Evolutionary conservation across 2,888 invertebrate genomes (phyloP).

Genomic region (Drosophila niveifrons): DNA sequence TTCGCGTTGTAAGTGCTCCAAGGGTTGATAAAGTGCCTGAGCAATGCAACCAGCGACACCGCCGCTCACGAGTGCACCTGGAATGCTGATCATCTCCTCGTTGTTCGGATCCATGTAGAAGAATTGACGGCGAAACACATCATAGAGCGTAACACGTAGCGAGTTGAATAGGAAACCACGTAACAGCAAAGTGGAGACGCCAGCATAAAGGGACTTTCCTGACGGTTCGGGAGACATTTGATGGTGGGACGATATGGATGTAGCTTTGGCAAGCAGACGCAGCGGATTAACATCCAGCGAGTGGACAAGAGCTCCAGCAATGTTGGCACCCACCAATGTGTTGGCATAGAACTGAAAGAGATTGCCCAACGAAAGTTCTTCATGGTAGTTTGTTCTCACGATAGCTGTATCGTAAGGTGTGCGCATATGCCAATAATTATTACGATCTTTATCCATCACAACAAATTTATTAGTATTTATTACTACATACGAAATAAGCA

Average conservation of each 20-base stretch:
- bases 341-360: slow-evolving; percentile 49
- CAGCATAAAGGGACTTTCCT: slow-evolving; percentile 37
- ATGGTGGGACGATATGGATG: neutral
- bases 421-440: slow-evolving; percentile 40
- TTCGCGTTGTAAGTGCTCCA: slow-evolving; percentile 60
- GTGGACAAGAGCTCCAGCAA: slow-evolving; percentile 54
- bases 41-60: slow-evolving; percentile 53
- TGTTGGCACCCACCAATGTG: slow-evolving; percentile 56
- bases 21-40: slow-evolving; percentile 59
- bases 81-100: slow-evolving; percentile 22
- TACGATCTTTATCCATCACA: slow-evolving; percentile 40
- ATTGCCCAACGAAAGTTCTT: slow-evolving; percentile 24
- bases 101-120: slow-evolving; percentile 17
- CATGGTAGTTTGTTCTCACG: neutral
- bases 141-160: slow-evolving; percentile 58
- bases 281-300: slow-evolving; percentile 43
- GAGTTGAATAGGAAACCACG: slow-evolving; percentile 65
- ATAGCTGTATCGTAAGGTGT: neutral
- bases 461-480: neutral
- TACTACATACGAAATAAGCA: neutral
- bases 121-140: slow-evolving; percentile 48
- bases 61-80: slow-evolving; percentile 48
- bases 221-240: neutral
- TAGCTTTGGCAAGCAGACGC: slow-evolving; percentile 41
- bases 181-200: slow-evolving; percentile 57